These are phyloP conservation scores for Romanogobio albipinnatus DNA, from an alignment of 2,113 vertebrate species.

Conservation along the genomic window DNA sequence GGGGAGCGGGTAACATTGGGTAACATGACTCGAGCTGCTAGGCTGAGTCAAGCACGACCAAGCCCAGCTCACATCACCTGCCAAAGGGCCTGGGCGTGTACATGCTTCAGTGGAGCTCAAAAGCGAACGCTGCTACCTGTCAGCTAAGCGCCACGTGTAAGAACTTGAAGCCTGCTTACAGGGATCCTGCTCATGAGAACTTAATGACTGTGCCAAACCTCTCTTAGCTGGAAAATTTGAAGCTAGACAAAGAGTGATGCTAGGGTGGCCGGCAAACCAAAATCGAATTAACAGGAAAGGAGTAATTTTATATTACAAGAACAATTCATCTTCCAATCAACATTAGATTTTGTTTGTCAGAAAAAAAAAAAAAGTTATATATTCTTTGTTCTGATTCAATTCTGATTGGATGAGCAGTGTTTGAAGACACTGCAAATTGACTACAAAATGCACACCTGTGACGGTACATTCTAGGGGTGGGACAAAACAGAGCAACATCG, in stretches of 20 bases:
- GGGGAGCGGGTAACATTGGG: conserved; percentile 67
- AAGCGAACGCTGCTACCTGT: not conserved
- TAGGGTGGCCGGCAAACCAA: not conserved
- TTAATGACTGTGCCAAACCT: conserved; percentile 2
- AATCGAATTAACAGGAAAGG: not conserved
- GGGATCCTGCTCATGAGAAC: conserved; percentile 9
- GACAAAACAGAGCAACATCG: too few species aligned
- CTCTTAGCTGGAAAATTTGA: not conserved
- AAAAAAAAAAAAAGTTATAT: not conserved
- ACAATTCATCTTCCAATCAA: not conserved
- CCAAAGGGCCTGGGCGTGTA: conserved; percentile 37
- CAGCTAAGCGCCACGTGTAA: conserved; percentile 31
- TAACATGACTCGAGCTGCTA: conserved; percentile 66
- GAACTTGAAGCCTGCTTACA: conserved; percentile 8
- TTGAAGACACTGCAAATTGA: not conserved
- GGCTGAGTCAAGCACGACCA: conserved; percentile 50
- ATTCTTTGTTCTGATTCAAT: not conserved
- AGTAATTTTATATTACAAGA: not conserved
- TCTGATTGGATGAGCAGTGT: not conserved
- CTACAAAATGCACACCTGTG: not conserved
- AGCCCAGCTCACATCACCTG: conserved; percentile 51
- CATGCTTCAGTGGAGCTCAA: conserved; percentile 6
- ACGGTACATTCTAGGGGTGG: not conserved
- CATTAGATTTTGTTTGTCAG: not conserved
- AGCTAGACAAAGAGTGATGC: not conserved